Base-by-base conservation (phyloP, 2,797 vertebrate species). In the Thaleichthys pacificus region DNA sequence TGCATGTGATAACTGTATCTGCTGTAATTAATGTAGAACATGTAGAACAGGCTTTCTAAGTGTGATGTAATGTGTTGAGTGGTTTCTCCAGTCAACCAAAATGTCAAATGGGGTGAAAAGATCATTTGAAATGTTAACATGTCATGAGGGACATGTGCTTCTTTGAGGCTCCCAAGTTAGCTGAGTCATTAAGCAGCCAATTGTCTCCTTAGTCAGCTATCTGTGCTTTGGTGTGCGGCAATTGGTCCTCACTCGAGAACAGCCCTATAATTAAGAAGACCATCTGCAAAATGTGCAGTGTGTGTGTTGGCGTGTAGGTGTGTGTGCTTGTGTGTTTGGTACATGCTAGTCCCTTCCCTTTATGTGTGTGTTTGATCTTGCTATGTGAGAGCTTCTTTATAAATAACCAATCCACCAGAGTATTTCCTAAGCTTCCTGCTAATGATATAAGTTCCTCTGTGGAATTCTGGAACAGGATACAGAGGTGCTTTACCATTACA, bases 371-470 rank as follows among this genome's bases (percentile, higher is more conserved):
- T 76, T 70, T 75, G 74, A 49, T 76, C 15, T 69, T 71, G 24
- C 24, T 74, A 42, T 70, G 74, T 73, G 75, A 66, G 75, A 66
- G 74, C 68, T 62, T 67, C 65, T 51, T 76, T 81, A 83, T 81
- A 78, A 80, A 87, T 84, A 67, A 64, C 61, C 70, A 61, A 70
- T 75, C 75, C 67, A 49, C 58, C 1, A 77, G 58, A 62, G 73
- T 57, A 56, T 73, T 75, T 49, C 65, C 35, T 61, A 19, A 61
- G 54, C 56, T 47, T 47, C 30, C 21, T 9, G 42, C 42, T 47
- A 47, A 38, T 12, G 22, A n/a, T 24, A 35, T 28, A 14, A 28
- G 1, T 62, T 76, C n/a, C 56, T 69, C 69, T 2, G 56, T 67
- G 61, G 75, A 76, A 54, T 24, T n/a, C 60, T 75, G 24, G 69